Base-by-base conservation (phyloP, 2,113 vertebrate genomes). In the Paramisgurnus dabryanus region DNA sequence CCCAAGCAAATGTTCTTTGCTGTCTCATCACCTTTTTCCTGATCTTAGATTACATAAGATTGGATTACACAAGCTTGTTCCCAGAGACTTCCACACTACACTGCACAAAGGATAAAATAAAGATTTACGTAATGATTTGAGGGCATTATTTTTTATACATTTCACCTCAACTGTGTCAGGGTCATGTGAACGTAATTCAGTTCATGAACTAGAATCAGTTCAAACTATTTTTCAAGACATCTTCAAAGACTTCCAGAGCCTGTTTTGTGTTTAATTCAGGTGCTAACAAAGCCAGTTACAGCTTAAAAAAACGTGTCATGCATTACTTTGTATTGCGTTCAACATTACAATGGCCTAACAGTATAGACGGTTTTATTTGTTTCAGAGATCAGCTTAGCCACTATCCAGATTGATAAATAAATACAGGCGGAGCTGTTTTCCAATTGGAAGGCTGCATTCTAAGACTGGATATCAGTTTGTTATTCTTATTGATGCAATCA, bases 1-100 rank as follows among this genome's bases (percentile, higher is more conserved):
- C n/a, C 65, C 13, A 45, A 27, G 18, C 43, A 68, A 18, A 50
- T 68, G 67, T 47, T 15, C 50, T 53, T 53, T 50, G 49, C 66
- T 27, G 66, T 68, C 43, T 68, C 67, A 49, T 50, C 67, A 68
- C 67, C 67, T 68, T 43, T 27, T 18, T 49, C 11, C 67, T 45
- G 47, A 45, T 68, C 45, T n/a, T 68, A 11, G 45, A 68, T 50
- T 53, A 53, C 13, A 53, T 13, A 53, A 53, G 15, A 12, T 22
- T 6, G 12, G 45, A 64, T 66, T 76, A 64, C 45, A 65, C 22
- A 76, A 39, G 22, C 45, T 18, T 50, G 61, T 49, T 27, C 49
- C 8, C 13, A 49, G 67, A 22, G 18, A 22, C 50, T 1, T 53
- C 50, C 50, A 53, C 67, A 49, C 18, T 50, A 22, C n/a, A 68